These are phyloP conservation scores for Eucriotettix oculatus DNA, from an alignment of 2,888 invertebrate genomes.

Conservation along the genomic window DNA sequence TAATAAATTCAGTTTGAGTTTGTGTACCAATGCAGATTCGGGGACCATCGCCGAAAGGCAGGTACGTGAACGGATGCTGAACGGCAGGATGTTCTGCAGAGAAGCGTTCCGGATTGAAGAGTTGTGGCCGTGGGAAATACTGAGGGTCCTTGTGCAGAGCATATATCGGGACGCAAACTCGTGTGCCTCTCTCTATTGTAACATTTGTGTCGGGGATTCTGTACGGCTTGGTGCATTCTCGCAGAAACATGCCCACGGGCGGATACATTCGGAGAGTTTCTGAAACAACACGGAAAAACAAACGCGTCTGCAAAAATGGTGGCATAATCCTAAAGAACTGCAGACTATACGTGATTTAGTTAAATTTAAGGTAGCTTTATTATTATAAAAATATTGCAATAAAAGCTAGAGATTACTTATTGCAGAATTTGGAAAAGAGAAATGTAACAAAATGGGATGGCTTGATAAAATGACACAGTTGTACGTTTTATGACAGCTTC, in stretches of 20 bases:
- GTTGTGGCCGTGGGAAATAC: not conserved
- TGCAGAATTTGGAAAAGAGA: too few relatives aligned
- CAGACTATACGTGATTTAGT: too few relatives aligned
- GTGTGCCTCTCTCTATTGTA: not conserved
- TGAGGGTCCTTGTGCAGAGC: not conserved
- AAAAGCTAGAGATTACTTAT: too few relatives aligned
- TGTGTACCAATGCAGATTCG: not conserved
- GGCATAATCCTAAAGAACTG: too few relatives aligned
- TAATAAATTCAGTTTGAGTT: too few relatives aligned
- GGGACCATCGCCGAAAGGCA: not conserved
- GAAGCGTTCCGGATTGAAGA: not conserved
- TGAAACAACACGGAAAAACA: slow-evolving; percentile 13
- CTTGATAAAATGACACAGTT: too few relatives aligned
- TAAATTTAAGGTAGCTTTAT: too few relatives aligned
- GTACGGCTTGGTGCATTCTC: slow-evolving; percentile 14
- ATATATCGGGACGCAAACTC: not conserved
- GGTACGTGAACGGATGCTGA: not conserved
- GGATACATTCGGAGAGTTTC: slow-evolving; percentile 26
- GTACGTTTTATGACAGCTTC: too few relatives aligned
- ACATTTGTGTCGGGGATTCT: slow-evolving; percentile 2
- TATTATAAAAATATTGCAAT: too few relatives aligned
- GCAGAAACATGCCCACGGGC: slow-evolving; percentile 11
- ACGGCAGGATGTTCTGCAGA: not conserved
- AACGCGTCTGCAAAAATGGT: too few relatives aligned
- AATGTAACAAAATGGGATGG: too few relatives aligned